These are phyloP conservation scores for Archilochus colubris DNA, from an alignment of 2,113 vertebrate genomes.

Conservation along the genomic window DNA sequence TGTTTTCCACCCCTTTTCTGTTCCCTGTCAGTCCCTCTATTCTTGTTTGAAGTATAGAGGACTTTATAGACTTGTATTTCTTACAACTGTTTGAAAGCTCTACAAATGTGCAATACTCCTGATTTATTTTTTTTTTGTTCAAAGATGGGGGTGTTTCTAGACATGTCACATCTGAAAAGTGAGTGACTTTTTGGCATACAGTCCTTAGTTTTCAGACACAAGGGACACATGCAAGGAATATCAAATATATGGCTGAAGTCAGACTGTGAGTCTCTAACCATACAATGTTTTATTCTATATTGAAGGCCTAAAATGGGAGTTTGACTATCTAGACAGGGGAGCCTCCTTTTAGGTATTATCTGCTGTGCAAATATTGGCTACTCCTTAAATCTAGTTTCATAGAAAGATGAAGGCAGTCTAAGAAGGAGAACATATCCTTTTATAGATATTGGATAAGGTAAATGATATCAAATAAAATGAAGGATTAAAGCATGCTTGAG, in stretches of 20 bases:
- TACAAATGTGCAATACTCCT: not conserved
- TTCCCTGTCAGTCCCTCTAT: slow-evolving; percentile 18
- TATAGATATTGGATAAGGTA: slow-evolving; percentile 34
- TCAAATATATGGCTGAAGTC: slow-evolving; percentile 17
- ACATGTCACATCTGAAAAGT: slow-evolving; percentile 46
- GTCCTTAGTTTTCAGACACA: slow-evolving; percentile 39
- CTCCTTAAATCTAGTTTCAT: slow-evolving; percentile 34
- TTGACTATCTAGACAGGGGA: not conserved
- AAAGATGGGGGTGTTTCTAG: slow-evolving; percentile 54
- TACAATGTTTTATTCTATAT: not conserved
- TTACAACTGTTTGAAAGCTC: slow-evolving; percentile 21
- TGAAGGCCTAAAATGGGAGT: slow-evolving; percentile 12
- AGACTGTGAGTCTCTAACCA: not conserved
- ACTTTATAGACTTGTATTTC: slow-evolving; percentile 42
- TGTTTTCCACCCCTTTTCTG: slow-evolving; percentile 34
- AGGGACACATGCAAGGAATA: slow-evolving; percentile 40
- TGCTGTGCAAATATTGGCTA: slow-evolving; percentile 37
- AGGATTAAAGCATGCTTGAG: slow-evolving; percentile 71
- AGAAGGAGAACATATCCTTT: slow-evolving; percentile 18
- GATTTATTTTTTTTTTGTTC: not conserved
- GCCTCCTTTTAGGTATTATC: slow-evolving; percentile 43
- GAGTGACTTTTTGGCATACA: slow-evolving; percentile 54
- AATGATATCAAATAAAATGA: slow-evolving; percentile 61
- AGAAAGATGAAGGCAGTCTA: slow-evolving; percentile 60
- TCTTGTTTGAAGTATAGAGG: not conserved